Base-by-base conservation (phyloP, 2,113 vertebrate genomes). In the Chloropsis hardwickii region DNA sequence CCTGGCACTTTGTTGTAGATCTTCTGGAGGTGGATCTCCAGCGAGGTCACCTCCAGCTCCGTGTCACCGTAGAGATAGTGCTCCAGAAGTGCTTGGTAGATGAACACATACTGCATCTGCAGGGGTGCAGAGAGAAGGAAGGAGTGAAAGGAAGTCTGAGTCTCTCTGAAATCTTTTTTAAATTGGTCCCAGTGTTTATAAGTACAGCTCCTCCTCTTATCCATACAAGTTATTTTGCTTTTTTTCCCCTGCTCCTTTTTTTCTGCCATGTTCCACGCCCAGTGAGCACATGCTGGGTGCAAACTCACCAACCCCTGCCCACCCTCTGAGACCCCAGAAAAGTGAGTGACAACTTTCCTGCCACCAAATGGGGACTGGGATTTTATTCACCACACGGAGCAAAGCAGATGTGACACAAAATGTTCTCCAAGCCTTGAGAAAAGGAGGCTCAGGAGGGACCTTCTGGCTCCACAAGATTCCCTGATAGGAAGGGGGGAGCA, bases 81-180 rank as follows among this genome's bases (percentile, higher is more conserved):
- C 94, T 99, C 99, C 95, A 99, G 98, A 92, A 99, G 98, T 10
- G 99, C 99, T 98, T 99, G 99, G 98, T 99, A 99, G 91, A 99
- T 99, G 97, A 99, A 99, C 79, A 99, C 99, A 16, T 99, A 99
- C 97, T 99, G 99, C 99, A 99, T 99, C 99, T 99, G 98, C 92
- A 80, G 60, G 70, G 76, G 40, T 3, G 66, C 16, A 45, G 40
- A 39, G 73, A 91, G 65, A 33, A 50, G 61, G 21, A 20, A 3
- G 57, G 57, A 60, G 35, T 71, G 11, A 92, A 71, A 91, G 44
- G 16, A 67, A 94, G 47, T 9, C 79, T 44, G 39, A 90, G 47
- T 13, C 8, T 37, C 45, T 70, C 88, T 83, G 76, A 73, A 81
- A 94, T 71, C 66, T 65, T 89, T 69, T 82, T 64, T 69, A 92